Evolutionary conservation across 2,797 vertebrate genomes (phyloP).

Genomic region (Spinus pinus): DNA sequence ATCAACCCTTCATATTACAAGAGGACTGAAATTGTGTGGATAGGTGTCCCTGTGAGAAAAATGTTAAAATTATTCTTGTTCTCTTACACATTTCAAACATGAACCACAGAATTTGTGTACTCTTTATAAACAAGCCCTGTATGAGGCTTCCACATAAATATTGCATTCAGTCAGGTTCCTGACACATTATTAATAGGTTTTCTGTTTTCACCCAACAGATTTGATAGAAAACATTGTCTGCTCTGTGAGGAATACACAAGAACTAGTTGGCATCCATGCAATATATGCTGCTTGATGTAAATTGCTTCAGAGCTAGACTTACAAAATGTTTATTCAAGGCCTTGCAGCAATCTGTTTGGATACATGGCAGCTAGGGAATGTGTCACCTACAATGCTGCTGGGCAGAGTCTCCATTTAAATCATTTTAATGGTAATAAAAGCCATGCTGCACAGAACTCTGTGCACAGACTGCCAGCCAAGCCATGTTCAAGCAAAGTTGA

Average conservation of each 20-base stretch:
- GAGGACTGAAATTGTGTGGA: neutral
- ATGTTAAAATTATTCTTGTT: neutral
- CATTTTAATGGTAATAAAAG: conserved; percentile 51
- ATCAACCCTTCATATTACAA: neutral
- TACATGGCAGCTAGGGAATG: conserved; percentile 57
- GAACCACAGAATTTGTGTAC: neutral
- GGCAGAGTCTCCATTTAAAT: conserved; percentile 64
- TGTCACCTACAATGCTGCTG: conserved; percentile 50
- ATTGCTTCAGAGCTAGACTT: conserved; percentile 57
- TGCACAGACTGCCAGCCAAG: neutral
- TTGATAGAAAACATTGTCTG: conserved; percentile 70
- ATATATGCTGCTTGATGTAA: conserved; percentile 73
- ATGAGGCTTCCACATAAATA: conserved; percentile 62
- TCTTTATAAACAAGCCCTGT: conserved; percentile 20
- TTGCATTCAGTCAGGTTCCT: conserved; percentile 30
- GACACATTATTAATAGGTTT: conserved; percentile 51
- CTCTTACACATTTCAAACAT: neutral
- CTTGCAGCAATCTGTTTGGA: conserved; percentile 66
- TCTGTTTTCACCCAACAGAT: conserved; percentile 43
- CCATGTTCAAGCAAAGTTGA: neutral
- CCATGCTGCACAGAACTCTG: neutral
- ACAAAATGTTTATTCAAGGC: conserved; percentile 72
- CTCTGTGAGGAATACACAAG: conserved; percentile 39
- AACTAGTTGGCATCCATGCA: conserved; percentile 64
- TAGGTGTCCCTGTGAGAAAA: neutral